phyloP scores from a whole-genome alignment of 2,113 vertebrate genomes.

The Motacilla alba region DNA sequence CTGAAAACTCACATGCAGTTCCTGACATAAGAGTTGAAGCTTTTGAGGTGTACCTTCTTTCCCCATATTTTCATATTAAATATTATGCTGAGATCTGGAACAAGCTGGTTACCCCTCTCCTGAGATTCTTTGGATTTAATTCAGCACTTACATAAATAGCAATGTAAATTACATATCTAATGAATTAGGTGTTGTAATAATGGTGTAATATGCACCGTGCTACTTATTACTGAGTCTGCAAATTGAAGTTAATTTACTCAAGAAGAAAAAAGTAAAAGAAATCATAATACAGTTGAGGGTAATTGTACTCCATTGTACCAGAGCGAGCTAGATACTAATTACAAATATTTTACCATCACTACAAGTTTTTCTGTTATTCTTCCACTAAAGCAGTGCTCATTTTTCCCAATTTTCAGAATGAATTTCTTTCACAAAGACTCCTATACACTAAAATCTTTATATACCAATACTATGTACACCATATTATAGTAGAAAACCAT shows the following conservation, averaged over 20 bases:
- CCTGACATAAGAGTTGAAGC: background rate
- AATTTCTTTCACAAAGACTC: background rate
- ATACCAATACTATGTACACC: background rate
- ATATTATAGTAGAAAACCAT: background rate
- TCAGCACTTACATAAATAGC: background rate
- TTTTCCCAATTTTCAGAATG: background rate
- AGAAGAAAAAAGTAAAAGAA: slow-evolving; percentile 10
- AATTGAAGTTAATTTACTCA: slow-evolving; percentile 46
- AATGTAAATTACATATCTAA: slow-evolving; percentile 25
- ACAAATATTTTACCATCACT: background rate
- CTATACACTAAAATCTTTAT: background rate
- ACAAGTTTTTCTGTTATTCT: background rate
- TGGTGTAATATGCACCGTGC: background rate
- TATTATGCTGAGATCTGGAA: background rate
- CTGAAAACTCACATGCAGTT: background rate
- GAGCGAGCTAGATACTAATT: background rate
- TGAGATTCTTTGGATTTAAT: slow-evolving; percentile 8
- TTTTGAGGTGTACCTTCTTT: background rate
- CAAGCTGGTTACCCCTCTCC: background rate
- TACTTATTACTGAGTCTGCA: slow-evolving; percentile 5
- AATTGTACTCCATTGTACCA: background rate
- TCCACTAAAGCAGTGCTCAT: background rate
- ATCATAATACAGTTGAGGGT: background rate
- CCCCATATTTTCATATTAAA: background rate
- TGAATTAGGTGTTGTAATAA: slow-evolving; percentile 20